These are phyloP conservation scores for Leptonema lineaticorne DNA, from an alignment of 1,140 invertebrate species.

Conservation along the genomic window DNA sequence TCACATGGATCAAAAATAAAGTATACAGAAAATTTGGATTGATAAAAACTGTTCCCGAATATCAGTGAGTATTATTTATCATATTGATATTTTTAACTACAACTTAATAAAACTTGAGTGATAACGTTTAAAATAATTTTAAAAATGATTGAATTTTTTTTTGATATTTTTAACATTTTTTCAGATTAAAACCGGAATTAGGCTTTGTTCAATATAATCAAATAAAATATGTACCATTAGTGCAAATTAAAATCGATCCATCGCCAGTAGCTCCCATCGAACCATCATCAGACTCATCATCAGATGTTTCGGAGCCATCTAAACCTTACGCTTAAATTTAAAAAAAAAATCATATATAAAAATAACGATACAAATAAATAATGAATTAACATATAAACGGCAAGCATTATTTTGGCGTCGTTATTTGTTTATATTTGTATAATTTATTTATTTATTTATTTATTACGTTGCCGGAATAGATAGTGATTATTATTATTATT, in stretches of 20 bases:
- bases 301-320: not conserved
- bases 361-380: too few species aligned
- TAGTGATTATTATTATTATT: too few species aligned
- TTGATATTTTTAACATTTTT: not conserved
- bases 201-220: conserved; percentile 21
- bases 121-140: too few species aligned
- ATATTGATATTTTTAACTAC: not conserved
- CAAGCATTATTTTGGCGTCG: too few species aligned
- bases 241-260: not conserved
- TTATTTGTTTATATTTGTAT: too few species aligned
- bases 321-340: not conserved
- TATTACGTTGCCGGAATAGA: not conserved
- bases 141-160: too few species aligned
- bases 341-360: too few species aligned
- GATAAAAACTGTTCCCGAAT: not conserved
- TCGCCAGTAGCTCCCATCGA: not conserved
- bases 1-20: not conserved
- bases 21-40: not conserved
- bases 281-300: not conserved
- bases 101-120: too few species aligned
- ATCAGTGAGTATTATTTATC: not conserved
- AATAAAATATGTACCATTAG: conserved; percentile 6
- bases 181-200: conserved; percentile 1
- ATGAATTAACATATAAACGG: too few species aligned
- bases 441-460: not conserved